These are phyloP conservation scores for Lacerta bilineata DNA, from an alignment of 2,797 vertebrate species.

Conservation along the genomic window DNA sequence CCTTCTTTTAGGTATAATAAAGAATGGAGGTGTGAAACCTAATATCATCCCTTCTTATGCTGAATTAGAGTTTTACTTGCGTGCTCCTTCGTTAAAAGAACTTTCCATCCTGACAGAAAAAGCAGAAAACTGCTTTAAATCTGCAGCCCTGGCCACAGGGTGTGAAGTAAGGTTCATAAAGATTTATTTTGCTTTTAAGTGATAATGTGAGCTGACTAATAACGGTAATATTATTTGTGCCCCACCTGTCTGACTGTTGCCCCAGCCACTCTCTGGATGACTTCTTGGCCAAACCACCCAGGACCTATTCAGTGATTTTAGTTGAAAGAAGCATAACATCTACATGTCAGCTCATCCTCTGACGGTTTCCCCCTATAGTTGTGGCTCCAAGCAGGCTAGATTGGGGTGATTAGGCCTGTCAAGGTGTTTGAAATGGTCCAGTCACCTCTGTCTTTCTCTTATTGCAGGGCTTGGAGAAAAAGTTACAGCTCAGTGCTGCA, in stretches of 20 bases:
- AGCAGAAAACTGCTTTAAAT: slow-evolving; percentile 88
- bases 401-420: neutral
- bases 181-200: neutral
- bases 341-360: neutral
- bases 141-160: slow-evolving; percentile 88
- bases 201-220: neutral
- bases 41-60: slow-evolving; percentile 91
- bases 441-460: too few relatives aligned
- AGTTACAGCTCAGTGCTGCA: too few relatives aligned
- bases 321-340: neutral
- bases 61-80: slow-evolving; percentile 88
- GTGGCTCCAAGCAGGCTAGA: neutral
- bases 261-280: neutral
- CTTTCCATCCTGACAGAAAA: slow-evolving; percentile 85
- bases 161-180: slow-evolving; percentile 83
- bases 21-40: slow-evolving; percentile 89
- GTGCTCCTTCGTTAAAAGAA: slow-evolving; percentile 85
- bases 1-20: slow-evolving; percentile 87
- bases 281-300: neutral
- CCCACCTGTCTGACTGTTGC: too few relatives aligned
- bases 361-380: neutral
- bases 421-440: too few relatives aligned
- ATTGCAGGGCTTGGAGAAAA: too few relatives aligned
- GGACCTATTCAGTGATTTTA: neutral
- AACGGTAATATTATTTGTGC: neutral